Evolutionary conservation across 1,140 invertebrate genomes (phyloP).

Genomic region (Calliphora vicina): DNA sequence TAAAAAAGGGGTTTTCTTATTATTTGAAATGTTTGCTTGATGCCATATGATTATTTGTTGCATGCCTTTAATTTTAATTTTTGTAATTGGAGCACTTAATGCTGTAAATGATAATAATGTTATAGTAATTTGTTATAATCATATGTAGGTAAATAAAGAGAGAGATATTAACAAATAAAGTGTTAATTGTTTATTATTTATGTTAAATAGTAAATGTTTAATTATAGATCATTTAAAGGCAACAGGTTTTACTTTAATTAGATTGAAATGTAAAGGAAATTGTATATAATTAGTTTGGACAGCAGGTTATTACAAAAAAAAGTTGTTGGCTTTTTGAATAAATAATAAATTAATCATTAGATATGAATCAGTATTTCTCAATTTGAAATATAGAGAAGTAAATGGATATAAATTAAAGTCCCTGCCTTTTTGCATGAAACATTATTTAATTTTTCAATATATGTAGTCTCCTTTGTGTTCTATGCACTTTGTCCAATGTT

Average conservation of each 20-base stretch:
- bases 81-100: constrained; percentile 12
- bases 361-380: no score
- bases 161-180: background rate
- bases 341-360: no score
- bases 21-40: background rate
- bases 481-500: no score
- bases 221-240: background rate
- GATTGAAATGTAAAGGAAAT: no score
- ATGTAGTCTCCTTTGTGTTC: no score
- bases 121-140: constrained; percentile 7
- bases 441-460: no score
- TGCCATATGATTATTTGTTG: background rate
- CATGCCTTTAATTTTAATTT: background rate
- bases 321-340: no score
- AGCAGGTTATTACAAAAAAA: no score
- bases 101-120: background rate
- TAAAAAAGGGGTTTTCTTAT: background rate
- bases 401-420: no score
- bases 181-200: background rate
- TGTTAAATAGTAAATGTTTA: background rate
- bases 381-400: no score
- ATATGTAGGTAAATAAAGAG: background rate
- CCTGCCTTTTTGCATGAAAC: no score
- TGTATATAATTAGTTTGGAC: no score
- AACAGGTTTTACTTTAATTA: background rate